A percentile compares a stretch with the other conserved stretches of the same genome.
Evolutionary conservation across 2,888 invertebrate genomes (phyloP).

Genomic region (Aquatica leii): DNA sequence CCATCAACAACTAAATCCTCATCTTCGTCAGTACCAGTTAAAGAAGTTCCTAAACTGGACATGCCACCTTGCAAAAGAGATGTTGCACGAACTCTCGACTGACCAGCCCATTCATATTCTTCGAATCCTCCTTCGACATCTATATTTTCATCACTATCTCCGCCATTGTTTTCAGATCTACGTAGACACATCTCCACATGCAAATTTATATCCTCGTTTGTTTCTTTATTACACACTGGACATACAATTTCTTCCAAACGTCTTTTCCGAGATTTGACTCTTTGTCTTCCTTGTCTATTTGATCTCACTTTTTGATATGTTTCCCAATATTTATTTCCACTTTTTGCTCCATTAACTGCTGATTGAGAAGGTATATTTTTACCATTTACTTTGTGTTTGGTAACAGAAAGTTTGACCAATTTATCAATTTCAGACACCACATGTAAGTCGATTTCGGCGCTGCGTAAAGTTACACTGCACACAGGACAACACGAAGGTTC

Average conservation of each 20-base stretch:
- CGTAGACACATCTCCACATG: constrained; percentile 76
- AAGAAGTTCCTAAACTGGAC: constrained; percentile 63
- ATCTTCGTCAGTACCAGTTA: constrained; percentile 64
- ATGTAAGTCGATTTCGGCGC: constrained; percentile 85
- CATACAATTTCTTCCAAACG: constrained; percentile 73
- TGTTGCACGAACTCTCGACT: constrained; percentile 79
- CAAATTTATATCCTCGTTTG: constrained; percentile 74
- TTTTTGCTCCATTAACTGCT: constrained; percentile 60
- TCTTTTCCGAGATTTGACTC: constrained; percentile 73
- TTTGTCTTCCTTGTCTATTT: constrained; percentile 74
- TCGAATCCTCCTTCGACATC: constrained; percentile 81
- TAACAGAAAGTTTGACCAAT: constrained; percentile 65
- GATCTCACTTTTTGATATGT: constrained; percentile 77
- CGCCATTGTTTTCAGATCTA: constrained; percentile 59
- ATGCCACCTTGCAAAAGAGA: constrained; percentile 75
- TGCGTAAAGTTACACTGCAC: constrained; percentile 84
- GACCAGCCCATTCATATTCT: constrained; percentile 93
- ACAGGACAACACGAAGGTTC: constrained; percentile 87
- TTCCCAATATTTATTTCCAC: constrained; percentile 72
- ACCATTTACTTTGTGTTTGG: constrained; percentile 53
- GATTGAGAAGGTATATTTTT: constrained; percentile 60
- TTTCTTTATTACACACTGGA: constrained; percentile 81
- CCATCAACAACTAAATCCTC: constrained; percentile 87
- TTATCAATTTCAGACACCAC: constrained; percentile 81
- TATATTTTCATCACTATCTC: constrained; percentile 77